Conservation (phyloP, 2,797 vertebrate genomes). For the Percopsis omiscomaycus region DNA sequence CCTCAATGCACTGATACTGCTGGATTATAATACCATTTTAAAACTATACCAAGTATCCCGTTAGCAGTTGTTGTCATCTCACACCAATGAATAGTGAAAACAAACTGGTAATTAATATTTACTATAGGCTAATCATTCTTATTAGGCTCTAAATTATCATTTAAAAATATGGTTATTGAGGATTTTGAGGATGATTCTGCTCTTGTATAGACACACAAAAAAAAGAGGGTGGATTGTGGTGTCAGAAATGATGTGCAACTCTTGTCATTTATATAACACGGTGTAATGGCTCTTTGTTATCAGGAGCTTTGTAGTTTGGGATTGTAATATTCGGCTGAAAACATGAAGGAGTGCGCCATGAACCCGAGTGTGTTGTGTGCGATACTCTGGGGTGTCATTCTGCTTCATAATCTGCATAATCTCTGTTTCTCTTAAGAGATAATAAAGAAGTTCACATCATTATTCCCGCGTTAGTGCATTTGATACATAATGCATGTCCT, state of each 20-base stretch:
- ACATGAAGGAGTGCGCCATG: constrained; percentile 2
- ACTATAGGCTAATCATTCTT: no score
- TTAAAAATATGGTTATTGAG: no score
- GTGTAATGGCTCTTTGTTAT: constrained; percentile 5
- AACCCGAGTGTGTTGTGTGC: background rate
- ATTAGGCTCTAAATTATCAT: no score
- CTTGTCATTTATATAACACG: constrained; percentile 2
- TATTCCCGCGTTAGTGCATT: background rate
- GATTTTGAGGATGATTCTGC: no score
- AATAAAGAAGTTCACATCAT: constrained; percentile 15
- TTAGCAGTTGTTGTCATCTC: constrained; percentile 3
- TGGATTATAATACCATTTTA: no score
- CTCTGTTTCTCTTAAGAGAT: constrained; percentile 21
- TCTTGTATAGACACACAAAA: no score
- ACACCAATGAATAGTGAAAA: background rate
- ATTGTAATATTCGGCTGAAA: constrained; percentile 25
- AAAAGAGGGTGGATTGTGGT: background rate
- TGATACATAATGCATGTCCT: constrained; percentile 5
- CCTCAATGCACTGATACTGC: constrained; percentile 2
- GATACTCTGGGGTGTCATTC: constrained; percentile 4
- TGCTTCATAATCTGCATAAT: constrained; percentile 17
- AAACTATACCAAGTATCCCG: background rate
- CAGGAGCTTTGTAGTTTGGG: constrained; percentile 22
- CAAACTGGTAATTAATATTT: background rate
- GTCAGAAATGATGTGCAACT: background rate